phyloP scores from a whole-genome alignment of 2,888 invertebrate species.

The Apodemia zela region DNA sequence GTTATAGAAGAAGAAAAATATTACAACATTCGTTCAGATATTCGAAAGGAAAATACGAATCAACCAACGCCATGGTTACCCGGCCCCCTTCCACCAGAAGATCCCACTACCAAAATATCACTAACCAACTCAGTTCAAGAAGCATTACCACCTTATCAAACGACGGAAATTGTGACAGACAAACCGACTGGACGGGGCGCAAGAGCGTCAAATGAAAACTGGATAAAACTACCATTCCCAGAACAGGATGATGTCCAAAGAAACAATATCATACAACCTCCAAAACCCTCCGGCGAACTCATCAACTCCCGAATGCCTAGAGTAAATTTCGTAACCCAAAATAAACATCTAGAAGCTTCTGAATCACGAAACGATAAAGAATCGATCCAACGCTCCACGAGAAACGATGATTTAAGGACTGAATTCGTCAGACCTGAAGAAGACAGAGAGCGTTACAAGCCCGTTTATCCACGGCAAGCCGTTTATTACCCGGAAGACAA shows the following conservation, averaged over 20 bases:
- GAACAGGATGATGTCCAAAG: conserved; percentile 51
- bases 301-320: conserved; percentile 81
- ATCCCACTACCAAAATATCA: conserved; percentile 66
- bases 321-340: conserved; percentile 84
- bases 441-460: conserved; percentile 55
- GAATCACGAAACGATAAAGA: conserved; percentile 76
- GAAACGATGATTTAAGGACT: conserved; percentile 65
- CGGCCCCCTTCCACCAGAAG: conserved; percentile 58
- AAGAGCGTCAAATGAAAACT: conserved; percentile 80
- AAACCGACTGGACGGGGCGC: conserved; percentile 81
- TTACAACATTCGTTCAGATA: conserved; percentile 57
- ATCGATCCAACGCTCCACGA: conserved; percentile 61
- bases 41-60: conserved; percentile 44
- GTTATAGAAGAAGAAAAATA: conserved; percentile 74
- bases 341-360: conserved; percentile 71
- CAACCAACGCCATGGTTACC: conserved; percentile 64
- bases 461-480: conserved; percentile 70
- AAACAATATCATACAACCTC: conserved; percentile 72
- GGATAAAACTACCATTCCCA: conserved; percentile 81
- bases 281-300: conserved; percentile 76
- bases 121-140: conserved; percentile 59
- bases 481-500: conserved; percentile 72
- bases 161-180: conserved; percentile 68
- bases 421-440: conserved; percentile 71
- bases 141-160: conserved; percentile 52